Percentiles rank a stretch among this genome's conserved stretches.
Conservation (phyloP, 2,797 vertebrate species). For the Danio jaintianensis region DNA sequence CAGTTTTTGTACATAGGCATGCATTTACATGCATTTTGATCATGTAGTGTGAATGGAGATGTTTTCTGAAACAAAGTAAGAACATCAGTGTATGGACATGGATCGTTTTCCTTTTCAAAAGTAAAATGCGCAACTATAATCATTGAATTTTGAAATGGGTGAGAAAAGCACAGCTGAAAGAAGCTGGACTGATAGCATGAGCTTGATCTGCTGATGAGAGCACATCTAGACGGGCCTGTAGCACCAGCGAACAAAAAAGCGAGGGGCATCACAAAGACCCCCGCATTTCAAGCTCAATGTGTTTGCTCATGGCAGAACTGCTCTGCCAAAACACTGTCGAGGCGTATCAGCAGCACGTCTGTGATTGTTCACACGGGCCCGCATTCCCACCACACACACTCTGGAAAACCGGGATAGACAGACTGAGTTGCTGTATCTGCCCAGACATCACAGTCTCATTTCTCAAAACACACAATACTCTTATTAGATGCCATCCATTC, state of each 20-base stretch:
- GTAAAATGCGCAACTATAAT: too few relatives aligned
- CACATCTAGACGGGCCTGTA: conserved; percentile 53
- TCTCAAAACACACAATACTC: conserved; percentile 50
- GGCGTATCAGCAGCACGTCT: conserved; percentile 67
- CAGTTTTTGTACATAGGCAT: too few relatives aligned
- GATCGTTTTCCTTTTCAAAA: too few relatives aligned
- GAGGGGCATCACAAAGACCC: conserved; percentile 42
- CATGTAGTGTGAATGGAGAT: too few relatives aligned
- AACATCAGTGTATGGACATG: too few relatives aligned
- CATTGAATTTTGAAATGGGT: conserved; percentile 24
- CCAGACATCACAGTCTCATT: conserved; percentile 60
- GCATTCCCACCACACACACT: conserved; percentile 47
- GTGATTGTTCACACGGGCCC: conserved; percentile 66
- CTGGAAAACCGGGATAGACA: conserved; percentile 64
- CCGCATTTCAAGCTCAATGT: conserved; percentile 68
- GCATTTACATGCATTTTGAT: too few relatives aligned
- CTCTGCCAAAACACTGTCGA: conserved; percentile 80
- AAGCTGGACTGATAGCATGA: conserved; percentile 39
- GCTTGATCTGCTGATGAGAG: conserved; percentile 50
- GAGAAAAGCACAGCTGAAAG: conserved; percentile 48
- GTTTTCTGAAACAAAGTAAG: too few relatives aligned
- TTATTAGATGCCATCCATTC: conserved; percentile 63
- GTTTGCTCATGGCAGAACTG: conserved; percentile 75
- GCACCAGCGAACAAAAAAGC: conserved; percentile 19
- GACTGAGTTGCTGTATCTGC: conserved; percentile 73